phyloP scores from a whole-genome alignment of 2,888 invertebrate genomes.

The Crematogaster levior region DNA sequence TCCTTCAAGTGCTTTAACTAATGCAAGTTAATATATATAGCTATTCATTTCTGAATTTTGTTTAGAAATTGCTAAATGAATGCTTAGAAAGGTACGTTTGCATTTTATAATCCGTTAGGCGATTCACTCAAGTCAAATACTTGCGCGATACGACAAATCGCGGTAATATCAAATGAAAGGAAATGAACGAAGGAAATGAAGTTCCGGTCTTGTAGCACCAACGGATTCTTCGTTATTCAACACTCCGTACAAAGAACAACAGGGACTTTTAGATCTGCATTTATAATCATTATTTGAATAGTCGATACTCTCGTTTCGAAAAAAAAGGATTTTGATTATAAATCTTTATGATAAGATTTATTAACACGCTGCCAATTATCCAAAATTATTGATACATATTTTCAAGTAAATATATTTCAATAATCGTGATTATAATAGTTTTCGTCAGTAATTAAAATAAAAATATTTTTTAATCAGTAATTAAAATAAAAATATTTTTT shows the following conservation, averaged over 20 bases:
- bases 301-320: not conserved
- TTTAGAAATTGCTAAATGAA: not conserved
- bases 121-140: not conserved
- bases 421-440: not conserved
- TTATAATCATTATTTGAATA: slow-evolving; percentile 2
- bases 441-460: not conserved
- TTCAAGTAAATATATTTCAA: not conserved
- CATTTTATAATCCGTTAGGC: slow-evolving; percentile 4
- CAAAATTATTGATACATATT: not conserved
- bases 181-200: slow-evolving; percentile 41
- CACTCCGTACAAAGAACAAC: slow-evolving; percentile 29
- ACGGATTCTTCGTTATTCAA: slow-evolving; percentile 19
- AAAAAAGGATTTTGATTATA: not conserved
- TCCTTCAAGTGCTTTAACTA: not conserved
- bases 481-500: not conserved
- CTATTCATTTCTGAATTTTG: not conserved
- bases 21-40: not conserved
- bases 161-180: slow-evolving; percentile 4
- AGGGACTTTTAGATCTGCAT: not conserved
- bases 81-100: not conserved
- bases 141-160: slow-evolving; percentile 19
- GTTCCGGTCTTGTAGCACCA: slow-evolving; percentile 8
- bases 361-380: not conserved
- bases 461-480: not conserved
- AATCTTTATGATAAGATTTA: slow-evolving; percentile 2